Evolutionary conservation across 1,140 invertebrate species (phyloP), one percentile per base, ranked within the genome.

Genomic region (Calephelis virginiensis): DNA sequence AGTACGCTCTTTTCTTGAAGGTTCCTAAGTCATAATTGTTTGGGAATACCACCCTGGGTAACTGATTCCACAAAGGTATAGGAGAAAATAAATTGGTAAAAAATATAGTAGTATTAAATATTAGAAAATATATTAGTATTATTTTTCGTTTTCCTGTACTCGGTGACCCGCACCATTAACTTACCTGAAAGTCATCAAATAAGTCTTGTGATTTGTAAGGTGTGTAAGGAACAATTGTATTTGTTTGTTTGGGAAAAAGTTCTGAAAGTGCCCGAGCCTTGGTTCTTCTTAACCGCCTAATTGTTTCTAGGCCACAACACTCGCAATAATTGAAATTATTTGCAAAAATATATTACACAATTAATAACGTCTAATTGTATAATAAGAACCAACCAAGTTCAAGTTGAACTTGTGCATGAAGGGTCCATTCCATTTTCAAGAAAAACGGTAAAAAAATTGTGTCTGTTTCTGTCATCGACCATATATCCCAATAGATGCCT

Each of bases 271-370:
- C 38, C 69, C 67, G 60, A 69, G 73, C 69, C 60, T 71, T 71
- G 62, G 67, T 71, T 71, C 43, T 70, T 71, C 64, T 68, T 74
- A 70, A 64, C 69, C 69, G 72, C 66, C 71, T 70, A 61, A 66
- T 68, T 70, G 66, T 73, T 74, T 74, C 64, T 61, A 70, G 64
- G 53, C 66, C 72, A 70, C 60, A 70, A 56, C 67, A 74, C 64
- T 70, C 69, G 67, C 72, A 74, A 67, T 71, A 74, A 71, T 66
- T 70, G 64, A 70, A 73, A 71, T 71, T 70, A 71, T 71, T 63
- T 73, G 66, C 62, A 73, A 73, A 68, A 70, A 66, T 73, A 70
- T 70, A 61, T 67, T 45, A 67, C 64, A 68, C 60, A 73, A 68
- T 73, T 67, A 70, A 70, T 72, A 67, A 11, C 10, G 5, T 47